phyloP scores from a whole-genome alignment of 2,888 invertebrate species.

The Bhutanitis thaidina region DNA sequence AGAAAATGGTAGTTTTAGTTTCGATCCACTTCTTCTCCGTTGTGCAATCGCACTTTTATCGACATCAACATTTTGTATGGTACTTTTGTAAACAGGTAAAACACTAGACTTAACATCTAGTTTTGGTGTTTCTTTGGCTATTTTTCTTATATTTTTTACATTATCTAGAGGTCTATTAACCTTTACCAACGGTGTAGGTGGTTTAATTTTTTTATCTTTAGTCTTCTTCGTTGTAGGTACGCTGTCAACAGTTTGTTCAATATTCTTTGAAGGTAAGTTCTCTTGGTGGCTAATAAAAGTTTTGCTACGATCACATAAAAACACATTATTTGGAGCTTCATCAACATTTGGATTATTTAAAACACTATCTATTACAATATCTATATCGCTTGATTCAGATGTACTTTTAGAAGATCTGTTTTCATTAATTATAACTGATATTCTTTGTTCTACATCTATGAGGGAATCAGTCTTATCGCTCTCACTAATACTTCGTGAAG shows the following conservation, averaged over 20 bases:
- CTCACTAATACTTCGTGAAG: constrained; percentile 51
- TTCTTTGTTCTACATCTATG: constrained; percentile 69
- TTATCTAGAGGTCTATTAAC: constrained; percentile 57
- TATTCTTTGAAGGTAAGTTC: constrained; percentile 38
- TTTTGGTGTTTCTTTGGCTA: constrained; percentile 41
- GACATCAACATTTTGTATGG: constrained; percentile 44
- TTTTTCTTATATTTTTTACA: constrained; percentile 44
- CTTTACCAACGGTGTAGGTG: constrained; percentile 57
- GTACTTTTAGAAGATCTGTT: constrained; percentile 71
- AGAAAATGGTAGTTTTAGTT: constrained; percentile 66
- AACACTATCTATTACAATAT: constrained; percentile 61
- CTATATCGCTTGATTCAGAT: constrained; percentile 69
- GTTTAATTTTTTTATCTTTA: constrained; percentile 55
- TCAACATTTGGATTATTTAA: constrained; percentile 49
- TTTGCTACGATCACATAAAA: constrained; percentile 52
- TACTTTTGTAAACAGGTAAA: constrained; percentile 61
- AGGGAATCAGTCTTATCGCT: constrained; percentile 61
- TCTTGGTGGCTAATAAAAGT: constrained; percentile 56
- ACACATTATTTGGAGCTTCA: constrained; percentile 47
- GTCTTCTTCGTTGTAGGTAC: constrained; percentile 46
- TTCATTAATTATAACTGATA: constrained; percentile 71
- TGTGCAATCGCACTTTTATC: constrained; percentile 44
- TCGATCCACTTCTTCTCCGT: constrained; percentile 58
- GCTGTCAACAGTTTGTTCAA: constrained; percentile 35
- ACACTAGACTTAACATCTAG: constrained; percentile 55